Conservation (phyloP, 2,888 invertebrate genomes). For the Apodemia zela region DNA sequence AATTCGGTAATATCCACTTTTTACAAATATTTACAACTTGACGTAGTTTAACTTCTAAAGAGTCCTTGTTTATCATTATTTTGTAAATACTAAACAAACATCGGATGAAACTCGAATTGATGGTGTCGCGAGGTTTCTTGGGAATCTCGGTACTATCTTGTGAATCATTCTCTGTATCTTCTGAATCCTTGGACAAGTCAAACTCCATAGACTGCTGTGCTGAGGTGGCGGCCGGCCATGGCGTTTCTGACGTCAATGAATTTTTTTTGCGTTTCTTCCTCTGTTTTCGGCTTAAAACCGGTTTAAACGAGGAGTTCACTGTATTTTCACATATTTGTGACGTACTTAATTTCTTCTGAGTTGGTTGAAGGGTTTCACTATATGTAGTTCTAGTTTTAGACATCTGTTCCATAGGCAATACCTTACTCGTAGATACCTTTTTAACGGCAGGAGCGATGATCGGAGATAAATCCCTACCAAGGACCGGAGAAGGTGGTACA, state of each 20-base stretch:
- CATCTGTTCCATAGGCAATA: too few species aligned
- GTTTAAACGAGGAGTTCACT: background rate
- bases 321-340: background rate
- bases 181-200: background rate
- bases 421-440: too few species aligned
- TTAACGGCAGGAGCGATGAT: background rate
- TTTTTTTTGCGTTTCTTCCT: background rate
- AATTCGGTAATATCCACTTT: conserved; percentile 7
- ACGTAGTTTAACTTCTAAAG: background rate
- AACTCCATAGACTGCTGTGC: background rate
- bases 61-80: background rate
- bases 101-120: background rate
- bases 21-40: background rate
- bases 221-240: background rate
- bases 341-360: background rate
- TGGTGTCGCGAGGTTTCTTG: background rate
- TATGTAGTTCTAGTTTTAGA: too few species aligned
- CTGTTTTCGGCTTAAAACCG: background rate
- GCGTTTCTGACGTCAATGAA: background rate
- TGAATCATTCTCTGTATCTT: background rate
- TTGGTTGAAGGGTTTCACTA: background rate
- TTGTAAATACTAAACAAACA: background rate
- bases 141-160: background rate
- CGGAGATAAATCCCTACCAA: background rate
- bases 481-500: conserved; percentile 8